Evolutionary conservation across 2,888 invertebrate genomes (phyloP), one percentile per base, ranked within the genome.

Genomic region (Mimas tiliae): DNA sequence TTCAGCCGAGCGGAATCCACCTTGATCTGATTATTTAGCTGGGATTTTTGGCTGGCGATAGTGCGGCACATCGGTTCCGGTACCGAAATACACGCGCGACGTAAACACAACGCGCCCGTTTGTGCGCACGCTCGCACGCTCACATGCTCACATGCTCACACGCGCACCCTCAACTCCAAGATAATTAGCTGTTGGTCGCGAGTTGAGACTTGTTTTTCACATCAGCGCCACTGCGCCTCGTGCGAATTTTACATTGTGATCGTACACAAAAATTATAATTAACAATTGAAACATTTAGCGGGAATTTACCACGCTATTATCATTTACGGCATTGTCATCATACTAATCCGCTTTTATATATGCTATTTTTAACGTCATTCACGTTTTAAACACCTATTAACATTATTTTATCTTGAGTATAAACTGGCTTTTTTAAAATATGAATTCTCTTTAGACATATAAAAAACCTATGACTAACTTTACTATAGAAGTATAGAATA

Each of bases 11-110:
- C 45, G 53, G 64, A 52, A 50, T 78, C 87, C 83, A 88, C 90
- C 91, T 90, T 90, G 91, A 89, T 89, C 90, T 78, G 88, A 87
- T 87, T 87, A 84, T 87, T 83, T 78, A 71, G 84, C 81, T 79
- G 82, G 79, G 82, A 83, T 84, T 87, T 85, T 90, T 88, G 89
- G 89, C 90, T 84, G 82, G 83, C 87, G 83, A 82, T 83, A 82
- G 85, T 75, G 82, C 82, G 81, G 74, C 67, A 70, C 78, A 75
- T 78, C 82, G 84, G 89, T 91, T 91, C 91, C 91, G 91, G 90
- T 85, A 85, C 90, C 74, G 85, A 90, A 91, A 91, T 90, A 91
- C 83, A 69, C 82, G 77, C 78, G 80, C 89, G 85, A 84, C 88
- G 88, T 88, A 88, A 89, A 89, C 89, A 89, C 69, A 66, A 74